phyloP scores from a whole-genome alignment of 2,888 invertebrate genomes.

The Platycheirus rosarum region DNA sequence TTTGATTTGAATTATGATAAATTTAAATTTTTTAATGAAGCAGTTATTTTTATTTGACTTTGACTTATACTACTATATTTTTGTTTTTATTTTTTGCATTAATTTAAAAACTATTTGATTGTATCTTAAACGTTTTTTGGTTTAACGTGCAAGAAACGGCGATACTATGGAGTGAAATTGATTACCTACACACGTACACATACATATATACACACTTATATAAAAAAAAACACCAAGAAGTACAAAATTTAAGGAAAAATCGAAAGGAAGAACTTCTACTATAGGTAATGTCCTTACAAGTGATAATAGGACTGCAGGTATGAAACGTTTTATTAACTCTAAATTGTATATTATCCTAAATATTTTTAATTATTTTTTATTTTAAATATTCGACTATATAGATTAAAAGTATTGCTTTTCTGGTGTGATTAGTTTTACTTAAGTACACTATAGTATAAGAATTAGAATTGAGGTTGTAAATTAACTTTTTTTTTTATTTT shows the following conservation, averaged over 20 bases:
- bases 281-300: conserved; percentile 22
- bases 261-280: conserved; percentile 47
- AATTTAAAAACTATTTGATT: conserved; percentile 3
- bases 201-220: conserved; percentile 18
- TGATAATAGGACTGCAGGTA: conserved; percentile 17
- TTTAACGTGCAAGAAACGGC: conserved; percentile 52
- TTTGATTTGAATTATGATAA: not conserved
- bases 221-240: conserved; percentile 44
- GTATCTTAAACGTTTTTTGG: conserved; percentile 49
- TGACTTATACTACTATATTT: conserved; percentile 17
- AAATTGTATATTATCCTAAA: conserved; percentile 51
- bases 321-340: conserved; percentile 41
- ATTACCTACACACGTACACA: conserved; percentile 57
- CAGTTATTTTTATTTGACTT: conserved; percentile 1
- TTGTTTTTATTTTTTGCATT: conserved; percentile 21
- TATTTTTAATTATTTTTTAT: conserved; percentile 4
- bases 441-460: conserved; percentile 54
- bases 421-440: conserved; percentile 46
- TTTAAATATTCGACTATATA: conserved; percentile 8
- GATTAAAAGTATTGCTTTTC: conserved; percentile 69
- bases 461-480: conserved; percentile 44
- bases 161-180: conserved; percentile 54
- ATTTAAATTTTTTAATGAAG: conserved; percentile 12
- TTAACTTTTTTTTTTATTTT: conserved; percentile 8
- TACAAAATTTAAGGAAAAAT: conserved; percentile 9